Evolutionary conservation across 2,888 invertebrate species (phyloP), one percentile per base, ranked within the genome.

Genomic region (Xestia sexstrigata): DNA sequence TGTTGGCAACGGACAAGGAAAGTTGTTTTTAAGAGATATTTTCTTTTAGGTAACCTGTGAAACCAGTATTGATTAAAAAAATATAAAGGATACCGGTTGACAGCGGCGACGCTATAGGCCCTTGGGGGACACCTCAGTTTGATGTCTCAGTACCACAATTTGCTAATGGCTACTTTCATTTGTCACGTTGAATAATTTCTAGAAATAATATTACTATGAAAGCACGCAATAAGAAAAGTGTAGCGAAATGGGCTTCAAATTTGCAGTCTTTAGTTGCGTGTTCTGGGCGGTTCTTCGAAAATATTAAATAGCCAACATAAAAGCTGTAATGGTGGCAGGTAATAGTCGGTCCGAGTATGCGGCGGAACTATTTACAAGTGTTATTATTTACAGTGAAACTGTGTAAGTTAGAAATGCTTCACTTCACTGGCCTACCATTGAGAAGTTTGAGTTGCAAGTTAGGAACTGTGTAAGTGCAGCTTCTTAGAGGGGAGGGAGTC

Each of bases 1-100:
- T 90, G 89, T 88, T 85, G 84, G 83, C 82, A 87, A 87, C 81
- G 67, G 75, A 76, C 79, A 78, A 80, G 81, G 81, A 83, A 88
- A 86, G 73, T 72, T 60, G 69, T 78, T 77, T 77, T 80, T 35
- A 66, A 76, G 69, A 81, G 63, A 80, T 72, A 72, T 67, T 85
- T 79, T 87, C 52, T 82, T 85, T 73, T 58, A 63, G 30, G 60
- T 70, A 62, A 39, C 60, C 62, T 39, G 26, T 63, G 11, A 42
- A 39, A 63, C 63, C 13, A 47, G 39, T 68, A 69, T 35, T 66
- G 30, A 67, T 60, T 71, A 47, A 0, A 35, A 69, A 42, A 63
- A 30, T n/a, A 47, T 45, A 26, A 42, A 72, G 1, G 6, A 26
- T 55, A 26, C 15, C 15, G 11, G 15, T 39, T 69, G 11, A 35